phyloP scores from a whole-genome alignment of 2,797 vertebrate genomes.

The Prunella strophiata region DNA sequence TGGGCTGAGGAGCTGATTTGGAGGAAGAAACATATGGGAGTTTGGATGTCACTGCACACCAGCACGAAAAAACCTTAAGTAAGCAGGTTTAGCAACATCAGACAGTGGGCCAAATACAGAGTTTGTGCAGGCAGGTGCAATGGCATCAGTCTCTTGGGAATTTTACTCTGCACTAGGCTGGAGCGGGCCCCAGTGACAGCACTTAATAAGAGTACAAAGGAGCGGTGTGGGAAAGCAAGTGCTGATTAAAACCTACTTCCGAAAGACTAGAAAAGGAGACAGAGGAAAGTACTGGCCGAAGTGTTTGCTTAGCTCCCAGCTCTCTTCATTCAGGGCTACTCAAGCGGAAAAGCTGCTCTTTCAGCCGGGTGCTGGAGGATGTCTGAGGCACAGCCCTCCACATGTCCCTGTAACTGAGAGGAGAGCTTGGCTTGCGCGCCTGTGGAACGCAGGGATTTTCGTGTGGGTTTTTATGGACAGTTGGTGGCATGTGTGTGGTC shows the following conservation, averaged over 20 bases:
- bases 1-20: background rate
- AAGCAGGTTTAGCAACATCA: background rate
- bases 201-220: constrained; percentile 37
- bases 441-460: background rate
- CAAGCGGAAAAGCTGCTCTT: constrained; percentile 20
- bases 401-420: constrained; percentile 56
- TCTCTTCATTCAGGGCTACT: constrained; percentile 57
- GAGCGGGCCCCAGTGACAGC: constrained; percentile 3
- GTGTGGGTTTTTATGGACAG: background rate
- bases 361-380: background rate
- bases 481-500: constrained; percentile 47
- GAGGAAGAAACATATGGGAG: background rate
- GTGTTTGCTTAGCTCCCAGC: constrained; percentile 61
- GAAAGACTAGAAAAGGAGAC: constrained; percentile 23
- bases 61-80: background rate
- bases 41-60: background rate
- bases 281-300: constrained; percentile 26
- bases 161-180: background rate
- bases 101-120: background rate
- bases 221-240: constrained; percentile 41
- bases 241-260: constrained; percentile 50
- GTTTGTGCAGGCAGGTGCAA: background rate
- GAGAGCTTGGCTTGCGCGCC: constrained; percentile 15
- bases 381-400: background rate
- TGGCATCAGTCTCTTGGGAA: background rate